These are phyloP conservation scores for Pandemis corylana DNA, from an alignment of 2,888 invertebrate species.

Conservation along the genomic window DNA sequence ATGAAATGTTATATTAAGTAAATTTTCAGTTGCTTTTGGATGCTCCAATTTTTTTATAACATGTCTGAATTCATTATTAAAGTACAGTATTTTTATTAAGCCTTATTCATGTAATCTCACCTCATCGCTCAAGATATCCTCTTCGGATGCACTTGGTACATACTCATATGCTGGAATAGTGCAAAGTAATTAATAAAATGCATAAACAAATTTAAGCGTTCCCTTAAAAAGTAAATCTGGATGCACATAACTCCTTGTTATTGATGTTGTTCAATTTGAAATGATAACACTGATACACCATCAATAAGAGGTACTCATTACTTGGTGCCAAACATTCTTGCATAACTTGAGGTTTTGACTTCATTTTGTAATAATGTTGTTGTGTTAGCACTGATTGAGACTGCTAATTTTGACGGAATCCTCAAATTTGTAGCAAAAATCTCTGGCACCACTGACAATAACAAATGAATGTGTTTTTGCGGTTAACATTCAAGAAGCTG, in stretches of 20 bases:
- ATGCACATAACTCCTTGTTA: conserved; percentile 4
- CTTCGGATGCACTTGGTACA: conserved; percentile 92
- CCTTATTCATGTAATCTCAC: conserved; percentile 70
- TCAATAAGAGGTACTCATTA: not conserved
- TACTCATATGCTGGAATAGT: conserved; percentile 93
- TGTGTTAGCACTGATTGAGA: not conserved
- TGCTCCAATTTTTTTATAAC: no score
- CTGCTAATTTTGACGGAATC: not conserved
- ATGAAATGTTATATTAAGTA: no score
- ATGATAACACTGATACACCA: not conserved
- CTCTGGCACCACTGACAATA: not conserved
- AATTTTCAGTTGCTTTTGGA: no score
- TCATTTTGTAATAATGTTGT: no score
- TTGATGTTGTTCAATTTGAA: not conserved
- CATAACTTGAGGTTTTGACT: not conserved
- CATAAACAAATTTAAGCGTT: not conserved
- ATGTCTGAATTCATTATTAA: no score
- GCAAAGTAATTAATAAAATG: conserved; percentile 1
- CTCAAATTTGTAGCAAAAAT: not conserved
- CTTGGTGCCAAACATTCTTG: not conserved
- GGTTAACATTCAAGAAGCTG: conserved; percentile 54
- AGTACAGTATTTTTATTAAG: not conserved
- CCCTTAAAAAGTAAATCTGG: not conserved
- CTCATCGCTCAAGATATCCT: conserved; percentile 92
- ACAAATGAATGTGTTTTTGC: conserved; percentile 20